Evolutionary conservation across 2,113 vertebrate genomes (phyloP).

Genomic region (Oncorhynchus gorbuscha): DNA sequence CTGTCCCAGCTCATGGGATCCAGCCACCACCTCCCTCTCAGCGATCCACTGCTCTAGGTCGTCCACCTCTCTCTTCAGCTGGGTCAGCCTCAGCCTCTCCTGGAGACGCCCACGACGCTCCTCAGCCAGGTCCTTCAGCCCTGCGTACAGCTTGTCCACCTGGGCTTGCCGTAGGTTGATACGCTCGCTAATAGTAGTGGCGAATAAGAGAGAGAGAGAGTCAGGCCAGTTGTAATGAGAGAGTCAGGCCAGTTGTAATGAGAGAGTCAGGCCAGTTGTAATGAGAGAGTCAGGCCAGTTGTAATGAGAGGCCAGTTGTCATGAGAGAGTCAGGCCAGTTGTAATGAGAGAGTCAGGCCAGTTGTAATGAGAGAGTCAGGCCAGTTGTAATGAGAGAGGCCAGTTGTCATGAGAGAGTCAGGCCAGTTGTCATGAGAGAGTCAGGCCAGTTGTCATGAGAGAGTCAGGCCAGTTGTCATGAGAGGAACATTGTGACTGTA

Average conservation of each 20-base stretch:
- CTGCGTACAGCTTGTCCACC: conserved; percentile 86
- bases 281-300: neutral
- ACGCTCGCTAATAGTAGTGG: conserved; percentile 73
- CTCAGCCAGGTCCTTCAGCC: conserved; percentile 87
- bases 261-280: neutral
- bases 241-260: neutral
- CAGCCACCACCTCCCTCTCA: conserved; percentile 91
- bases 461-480: neutral
- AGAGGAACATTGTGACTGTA: neutral
- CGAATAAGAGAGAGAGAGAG: neutral
- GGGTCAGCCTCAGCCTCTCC: conserved; percentile 87
- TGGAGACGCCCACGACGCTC: conserved; percentile 84
- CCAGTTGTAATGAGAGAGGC: neutral
- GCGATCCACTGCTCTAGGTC: conserved; percentile 97
- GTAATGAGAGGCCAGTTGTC: neutral
- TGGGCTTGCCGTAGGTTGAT: conserved; percentile 87
- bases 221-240: neutral
- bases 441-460: neutral
- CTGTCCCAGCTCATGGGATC: conserved; percentile 93
- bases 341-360: neutral
- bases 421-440: neutral
- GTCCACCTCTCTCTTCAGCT: conserved; percentile 89
- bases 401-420: neutral
- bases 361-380: neutral
- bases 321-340: neutral